A percentile compares a stretch with the other conserved stretches of the same genome.
These are phyloP conservation scores for Sparidentex hasta DNA, from an alignment of 2,797 vertebrate species.

Conservation along the genomic window DNA sequence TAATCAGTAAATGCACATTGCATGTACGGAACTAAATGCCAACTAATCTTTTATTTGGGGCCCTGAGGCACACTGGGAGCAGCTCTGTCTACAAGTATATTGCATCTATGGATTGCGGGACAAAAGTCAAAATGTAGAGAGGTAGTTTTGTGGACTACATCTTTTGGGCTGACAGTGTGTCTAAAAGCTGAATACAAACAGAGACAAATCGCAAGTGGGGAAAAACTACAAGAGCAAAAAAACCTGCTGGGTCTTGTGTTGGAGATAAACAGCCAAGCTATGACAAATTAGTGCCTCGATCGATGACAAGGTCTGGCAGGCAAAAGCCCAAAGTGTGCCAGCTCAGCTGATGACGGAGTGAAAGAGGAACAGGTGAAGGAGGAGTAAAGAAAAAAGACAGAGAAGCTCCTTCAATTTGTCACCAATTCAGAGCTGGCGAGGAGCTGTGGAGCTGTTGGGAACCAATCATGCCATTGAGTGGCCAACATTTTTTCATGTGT, in stretches of 20 bases:
- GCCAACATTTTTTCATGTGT: slow-evolving; percentile 32
- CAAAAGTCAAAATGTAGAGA: neutral
- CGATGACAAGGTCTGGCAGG: neutral
- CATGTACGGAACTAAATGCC: neutral
- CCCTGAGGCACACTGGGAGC: neutral
- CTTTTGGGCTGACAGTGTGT: slow-evolving; percentile 5
- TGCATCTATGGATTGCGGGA: neutral
- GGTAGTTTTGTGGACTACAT: neutral
- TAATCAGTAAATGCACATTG: neutral
- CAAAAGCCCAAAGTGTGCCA: slow-evolving; percentile 17
- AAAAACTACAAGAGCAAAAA: neutral
- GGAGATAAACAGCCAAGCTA: neutral
- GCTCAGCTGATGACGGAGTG: slow-evolving; percentile 18
- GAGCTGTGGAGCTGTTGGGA: slow-evolving; percentile 31
- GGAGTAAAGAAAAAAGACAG: neutral
- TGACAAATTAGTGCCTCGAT: slow-evolving; percentile 26
- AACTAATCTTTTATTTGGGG: neutral
- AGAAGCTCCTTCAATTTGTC: slow-evolving; percentile 45
- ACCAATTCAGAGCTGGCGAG: slow-evolving; percentile 25
- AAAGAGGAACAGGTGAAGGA: neutral
- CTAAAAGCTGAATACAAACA: neutral
- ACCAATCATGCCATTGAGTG: slow-evolving; percentile 44
- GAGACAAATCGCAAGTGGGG: too few species aligned
- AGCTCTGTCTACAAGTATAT: neutral
- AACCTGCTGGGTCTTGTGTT: neutral